These are phyloP conservation scores for Resseliella maxima DNA, from an alignment of 2,888 invertebrate species.

Conservation along the genomic window DNA sequence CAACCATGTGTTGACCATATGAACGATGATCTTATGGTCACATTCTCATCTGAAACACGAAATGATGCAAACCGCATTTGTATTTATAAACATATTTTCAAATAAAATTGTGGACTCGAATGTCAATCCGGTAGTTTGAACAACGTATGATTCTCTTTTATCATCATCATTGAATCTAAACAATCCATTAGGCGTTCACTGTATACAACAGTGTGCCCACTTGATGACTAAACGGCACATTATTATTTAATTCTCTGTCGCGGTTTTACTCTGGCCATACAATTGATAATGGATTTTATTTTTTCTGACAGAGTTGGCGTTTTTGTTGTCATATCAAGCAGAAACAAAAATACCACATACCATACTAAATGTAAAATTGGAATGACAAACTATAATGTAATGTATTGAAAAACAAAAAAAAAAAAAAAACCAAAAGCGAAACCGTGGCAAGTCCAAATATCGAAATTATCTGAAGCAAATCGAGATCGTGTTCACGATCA, in stretches of 20 bases:
- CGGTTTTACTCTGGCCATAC: background rate
- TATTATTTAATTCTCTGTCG: background rate
- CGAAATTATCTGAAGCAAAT: conserved; percentile 39
- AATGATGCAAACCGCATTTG: background rate
- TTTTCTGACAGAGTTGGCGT: background rate
- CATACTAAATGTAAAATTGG: background rate
- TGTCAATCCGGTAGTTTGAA: background rate
- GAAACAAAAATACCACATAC: background rate
- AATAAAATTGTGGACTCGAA: background rate
- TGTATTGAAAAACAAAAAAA: background rate
- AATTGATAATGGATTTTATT: background rate
- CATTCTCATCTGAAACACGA: background rate
- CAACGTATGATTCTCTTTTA: background rate
- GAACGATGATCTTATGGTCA: background rate
- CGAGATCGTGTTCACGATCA: conserved; percentile 35
- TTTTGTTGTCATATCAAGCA: background rate
- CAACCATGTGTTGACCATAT: background rate
- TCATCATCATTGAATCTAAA: background rate
- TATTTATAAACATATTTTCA: background rate
- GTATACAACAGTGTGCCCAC: background rate
- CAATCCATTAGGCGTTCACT: background rate
- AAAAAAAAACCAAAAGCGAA: background rate
- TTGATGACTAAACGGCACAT: background rate
- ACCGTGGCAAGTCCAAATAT: background rate
- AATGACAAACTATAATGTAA: background rate